A percentile compares a stretch with the other conserved stretches of the same genome.
Conservation (phyloP, 2,797 vertebrate species). For the Typhlichthys eigenmanni region DNA sequence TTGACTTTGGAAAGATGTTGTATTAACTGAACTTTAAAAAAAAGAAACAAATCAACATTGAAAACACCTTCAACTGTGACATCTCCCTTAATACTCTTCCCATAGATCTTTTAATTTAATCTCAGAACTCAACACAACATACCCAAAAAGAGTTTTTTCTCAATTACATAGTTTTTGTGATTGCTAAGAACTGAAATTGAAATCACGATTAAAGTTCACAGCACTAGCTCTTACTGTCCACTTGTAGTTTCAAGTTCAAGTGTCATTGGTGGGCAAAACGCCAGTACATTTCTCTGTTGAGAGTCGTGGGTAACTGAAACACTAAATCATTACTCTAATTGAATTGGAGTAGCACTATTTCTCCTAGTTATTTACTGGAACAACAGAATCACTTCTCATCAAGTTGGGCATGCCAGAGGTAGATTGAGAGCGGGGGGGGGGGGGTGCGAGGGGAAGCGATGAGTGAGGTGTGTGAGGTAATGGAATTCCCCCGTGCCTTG, state of each 20-base stretch:
- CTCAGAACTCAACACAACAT: too few relatives aligned
- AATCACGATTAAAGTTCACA: too few relatives aligned
- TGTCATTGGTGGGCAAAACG: neutral
- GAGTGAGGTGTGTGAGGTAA: slow-evolving; percentile 48
- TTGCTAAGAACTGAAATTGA: too few relatives aligned
- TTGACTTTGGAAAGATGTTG: too few relatives aligned
- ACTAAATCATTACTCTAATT: slow-evolving; percentile 71
- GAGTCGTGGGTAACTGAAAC: slow-evolving; percentile 43
- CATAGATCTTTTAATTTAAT: too few relatives aligned
- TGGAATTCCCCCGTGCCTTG: slow-evolving; percentile 64
- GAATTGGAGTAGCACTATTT: slow-evolving; percentile 61
- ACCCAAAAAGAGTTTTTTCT: too few relatives aligned
- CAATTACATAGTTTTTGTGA: too few relatives aligned
- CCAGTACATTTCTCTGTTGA: slow-evolving; percentile 23
- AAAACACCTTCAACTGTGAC: too few relatives aligned
- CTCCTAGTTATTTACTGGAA: slow-evolving; percentile 65
- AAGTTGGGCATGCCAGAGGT: slow-evolving; percentile 42
- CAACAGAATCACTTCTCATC: slow-evolving; percentile 70
- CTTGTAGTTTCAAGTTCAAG: neutral
- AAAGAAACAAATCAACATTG: too few relatives aligned
- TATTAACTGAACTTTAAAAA: too few relatives aligned
- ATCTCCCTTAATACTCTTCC: too few relatives aligned
- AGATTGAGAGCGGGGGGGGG: slow-evolving; percentile 30
- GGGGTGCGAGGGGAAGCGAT: neutral
- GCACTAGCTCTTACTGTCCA: too few relatives aligned